Evolutionary conservation across 2,888 invertebrate genomes (phyloP), one percentile per base, ranked within the genome.

Genomic region (Acheta domesticus): DNA sequence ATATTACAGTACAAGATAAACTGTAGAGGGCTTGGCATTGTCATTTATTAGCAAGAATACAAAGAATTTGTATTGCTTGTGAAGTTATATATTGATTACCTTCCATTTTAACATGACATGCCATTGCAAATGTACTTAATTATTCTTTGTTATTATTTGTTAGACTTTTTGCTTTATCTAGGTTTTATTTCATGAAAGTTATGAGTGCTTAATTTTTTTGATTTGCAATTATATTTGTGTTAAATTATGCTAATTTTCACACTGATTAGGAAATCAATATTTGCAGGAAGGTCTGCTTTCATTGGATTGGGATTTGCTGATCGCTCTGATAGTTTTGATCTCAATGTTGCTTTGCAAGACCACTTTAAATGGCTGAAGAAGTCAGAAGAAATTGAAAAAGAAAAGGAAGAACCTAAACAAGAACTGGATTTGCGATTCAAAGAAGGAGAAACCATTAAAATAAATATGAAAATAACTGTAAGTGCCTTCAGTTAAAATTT

Each of bases 391-490:
- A 92, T 94, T 82, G 93, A 92, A 84, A 94, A 94, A 85, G 95
- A 96, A 86, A 87, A 88, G 78, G 85, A 86, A 79, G 92, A 91
- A 80, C 93, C 94, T 14, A 84, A 85, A 80, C 93, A 91, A 84
- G 93, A 96, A 84, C 89, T 99, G 75, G 98, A 99, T 89, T 90
- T 99, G 79, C 95, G 98, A 77, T 99, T 99, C 86, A 99, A 99
- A 86, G 99, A 99, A 85, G 99, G 99, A 23, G 97, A 99, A 89
- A 99, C 99, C 1, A 99, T 99, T 83, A 99, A 97, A 89, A 98
- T 99, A 81, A 99, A 98, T 86, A 96, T 99, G 94, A 96, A 96
- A 88, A 96, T 97, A 83, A 95, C 96, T 82, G 96, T 96, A 89
- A 87, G 89, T 85, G 19, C 4, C n/a, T 21, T 76, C 23, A 36